Base-by-base conservation (phyloP, 2,113 vertebrate genomes). In the Pica pica region DNA sequence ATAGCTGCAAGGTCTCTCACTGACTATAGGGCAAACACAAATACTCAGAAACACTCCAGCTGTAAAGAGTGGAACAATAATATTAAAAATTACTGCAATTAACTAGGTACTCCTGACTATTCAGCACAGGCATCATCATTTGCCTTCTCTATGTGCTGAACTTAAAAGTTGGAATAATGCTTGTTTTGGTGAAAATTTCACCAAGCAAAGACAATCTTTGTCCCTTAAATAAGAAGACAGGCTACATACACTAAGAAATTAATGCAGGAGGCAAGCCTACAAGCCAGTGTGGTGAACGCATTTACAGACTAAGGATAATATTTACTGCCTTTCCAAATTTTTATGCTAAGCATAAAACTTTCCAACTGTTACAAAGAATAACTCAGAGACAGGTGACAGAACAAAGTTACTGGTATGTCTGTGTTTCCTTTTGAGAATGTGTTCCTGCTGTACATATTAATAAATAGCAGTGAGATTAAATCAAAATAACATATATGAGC, bases 11-110 rank as follows among this genome's bases (percentile, higher is more conserved):
- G 11, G 23, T 69, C 12, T 68, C 78, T 65, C 63, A 18, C 33
- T 61, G 55, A 77, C 80, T 91, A 10, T 14, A 17, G 2, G 71
- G 52, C 2, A 35, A 92, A 89, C 39, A 63, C 9, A 65, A 52
- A 82, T 42, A 93, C 70, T 53, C 1, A 67, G 28, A 90, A 55
- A 81, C 26, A 74, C 46, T 59, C 44, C 46, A 86, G 22, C 68
- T 67, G 77, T 44, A 89, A 85, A 87, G 83, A 95, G 74, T 79
- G 18, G 28, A 87, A 91, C 73, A 87, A 70, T 79, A 93, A 78
- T 70, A 93, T 88, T 61, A 96, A 91, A 87, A 95, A 91, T 93
- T 83, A 96, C 94, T 75, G 50, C 31, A 87, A 95, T 97, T 97
- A 97, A 91, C 71, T 79, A 75, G 57, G 22, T 63, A 56, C n/a